phyloP scores from a whole-genome alignment of 2,113 vertebrate genomes.

The Cynocephalus volans region DNA sequence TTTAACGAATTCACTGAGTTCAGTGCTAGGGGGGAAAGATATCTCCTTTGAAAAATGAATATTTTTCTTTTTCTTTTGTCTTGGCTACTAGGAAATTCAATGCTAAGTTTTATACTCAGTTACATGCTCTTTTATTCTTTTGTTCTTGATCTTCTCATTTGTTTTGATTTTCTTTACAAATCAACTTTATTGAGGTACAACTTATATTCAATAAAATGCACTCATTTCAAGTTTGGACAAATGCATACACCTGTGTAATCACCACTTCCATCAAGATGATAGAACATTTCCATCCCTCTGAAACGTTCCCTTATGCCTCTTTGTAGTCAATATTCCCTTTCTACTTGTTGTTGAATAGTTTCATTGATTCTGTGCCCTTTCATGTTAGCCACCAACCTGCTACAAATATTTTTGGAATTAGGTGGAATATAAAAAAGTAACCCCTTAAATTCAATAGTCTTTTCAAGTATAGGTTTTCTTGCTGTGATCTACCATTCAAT shows the following conservation, averaged over 20 bases:
- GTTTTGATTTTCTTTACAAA: conserved; percentile 50
- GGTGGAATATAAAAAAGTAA: not conserved
- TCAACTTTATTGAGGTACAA: conserved; percentile 28
- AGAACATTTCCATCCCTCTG: not conserved
- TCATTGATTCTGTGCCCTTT: not conserved
- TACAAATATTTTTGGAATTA: conserved; percentile 35
- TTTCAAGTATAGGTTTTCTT: conserved; percentile 46
- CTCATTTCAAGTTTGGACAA: conserved; percentile 34
- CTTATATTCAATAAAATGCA: not conserved
- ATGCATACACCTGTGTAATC: not conserved
- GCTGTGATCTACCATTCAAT: not conserved
- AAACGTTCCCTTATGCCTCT: not conserved
- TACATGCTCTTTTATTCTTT: not conserved
- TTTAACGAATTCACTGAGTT: not conserved
- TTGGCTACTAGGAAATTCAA: conserved; percentile 1
- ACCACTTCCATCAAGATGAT: not conserved
- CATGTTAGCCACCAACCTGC: conserved; percentile 1
- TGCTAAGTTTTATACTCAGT: not conserved
- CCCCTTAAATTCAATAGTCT: not conserved
- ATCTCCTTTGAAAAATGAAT: not conserved
- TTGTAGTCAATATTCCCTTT: not conserved
- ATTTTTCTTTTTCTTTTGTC: not conserved
- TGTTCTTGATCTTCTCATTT: conserved; percentile 32
- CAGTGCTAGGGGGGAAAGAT: not conserved
- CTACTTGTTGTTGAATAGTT: not conserved